A percentile compares a stretch with the other conserved stretches of the same genome.
Conservation (phyloP, 1,140 invertebrate genomes). For the Leptinotarsa defecta region DNA sequence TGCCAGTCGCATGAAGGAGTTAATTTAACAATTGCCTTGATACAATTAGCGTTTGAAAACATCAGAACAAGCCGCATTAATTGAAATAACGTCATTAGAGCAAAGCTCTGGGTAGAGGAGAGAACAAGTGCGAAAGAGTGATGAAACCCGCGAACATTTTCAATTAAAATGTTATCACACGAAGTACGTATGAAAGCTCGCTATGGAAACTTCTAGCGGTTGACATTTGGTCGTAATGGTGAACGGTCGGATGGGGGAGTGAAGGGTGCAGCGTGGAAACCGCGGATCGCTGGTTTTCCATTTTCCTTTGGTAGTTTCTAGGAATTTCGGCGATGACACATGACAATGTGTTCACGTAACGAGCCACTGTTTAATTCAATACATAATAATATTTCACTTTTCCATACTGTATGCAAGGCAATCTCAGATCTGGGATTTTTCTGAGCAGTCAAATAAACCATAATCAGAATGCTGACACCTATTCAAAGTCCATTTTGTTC, state of each 20-base stretch:
- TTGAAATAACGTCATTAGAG: conserved; percentile 1
- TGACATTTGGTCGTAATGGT: background rate
- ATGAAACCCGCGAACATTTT: conserved; percentile 5
- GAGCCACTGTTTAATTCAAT: too few species aligned
- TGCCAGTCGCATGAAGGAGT: background rate
- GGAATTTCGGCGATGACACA: too few species aligned
- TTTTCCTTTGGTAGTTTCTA: too few species aligned
- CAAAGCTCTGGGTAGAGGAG: background rate
- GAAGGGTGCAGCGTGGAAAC: too few species aligned
- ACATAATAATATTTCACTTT: too few species aligned
- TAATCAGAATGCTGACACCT: too few species aligned
- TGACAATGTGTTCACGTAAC: too few species aligned
- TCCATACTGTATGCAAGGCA: too few species aligned
- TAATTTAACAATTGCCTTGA: background rate
- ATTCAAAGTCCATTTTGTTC: too few species aligned
- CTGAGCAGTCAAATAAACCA: too few species aligned
- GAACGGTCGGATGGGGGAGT: background rate
- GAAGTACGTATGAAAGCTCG: background rate
- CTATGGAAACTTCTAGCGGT: background rate
- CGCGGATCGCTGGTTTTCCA: too few species aligned
- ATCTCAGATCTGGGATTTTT: too few species aligned
- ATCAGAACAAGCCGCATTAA: background rate
- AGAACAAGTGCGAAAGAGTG: background rate
- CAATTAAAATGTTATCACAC: conserved; percentile 1
- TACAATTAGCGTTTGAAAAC: conserved; percentile 5